Evolutionary conservation across 2,113 vertebrate species (phyloP), one percentile per base, ranked within the genome.

Genomic region (Glaucidium brasilianum): DNA sequence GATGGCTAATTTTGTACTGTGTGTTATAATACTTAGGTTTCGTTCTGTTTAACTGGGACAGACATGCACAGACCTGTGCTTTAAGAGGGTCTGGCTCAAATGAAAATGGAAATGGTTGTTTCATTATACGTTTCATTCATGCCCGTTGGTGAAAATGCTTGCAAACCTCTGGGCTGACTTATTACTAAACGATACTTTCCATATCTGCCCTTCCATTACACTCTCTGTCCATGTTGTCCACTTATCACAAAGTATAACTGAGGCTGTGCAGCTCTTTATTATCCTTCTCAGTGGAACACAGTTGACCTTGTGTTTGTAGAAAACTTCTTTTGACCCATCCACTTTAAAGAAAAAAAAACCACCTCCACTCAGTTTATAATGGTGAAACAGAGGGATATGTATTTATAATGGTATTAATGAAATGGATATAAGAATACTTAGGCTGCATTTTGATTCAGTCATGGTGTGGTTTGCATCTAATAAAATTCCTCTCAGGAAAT

Each of bases 381-480:
- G 0, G 41, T 83, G 74, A 75, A 91, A 74, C 35, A 85, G 71
- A 79, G 43, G 45, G 68, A 85, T 53, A 78, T 76, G 69, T 45
- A 39, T 39, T 39, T 39, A 53, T 26, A 85, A 79, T 26, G 16
- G 9, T 72, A 83, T 69, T 63, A 78, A 89, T 92, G 60, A 88
- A 96, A 90, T 89, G 85, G 89, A 81, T 77, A 43, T 25, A 50
- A 92, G 87, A 20, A 66, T 50, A 74, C 85, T 5, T 60, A 49
- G 41, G 39, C 52, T 93, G 93, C 80, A 95, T 96, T 89, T 94
- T 75, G 89, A 96, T 97, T 91, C 45, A 11, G 80, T 49, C 12
- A 1, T 67, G 60, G 15, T 74, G 50, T 5, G 1, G 25, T 94
- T 89, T 87, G 88, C 73, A 52, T 81, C 76, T 85, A 82, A 73